These are phyloP conservation scores for Galerucella calmariensis DNA, from an alignment of 2,888 invertebrate genomes.

Conservation along the genomic window DNA sequence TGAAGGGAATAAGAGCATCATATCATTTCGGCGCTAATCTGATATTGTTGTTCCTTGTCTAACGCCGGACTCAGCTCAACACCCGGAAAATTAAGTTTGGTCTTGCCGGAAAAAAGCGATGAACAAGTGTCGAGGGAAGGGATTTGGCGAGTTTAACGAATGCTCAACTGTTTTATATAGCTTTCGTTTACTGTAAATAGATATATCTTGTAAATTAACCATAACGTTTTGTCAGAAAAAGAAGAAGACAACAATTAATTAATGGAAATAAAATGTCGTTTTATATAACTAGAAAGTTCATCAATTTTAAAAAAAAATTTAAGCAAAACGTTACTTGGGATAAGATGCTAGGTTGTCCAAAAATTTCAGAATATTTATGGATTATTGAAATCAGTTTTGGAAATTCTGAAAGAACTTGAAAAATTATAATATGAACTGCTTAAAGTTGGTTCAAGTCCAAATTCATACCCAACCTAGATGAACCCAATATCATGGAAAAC, in stretches of 20 bases:
- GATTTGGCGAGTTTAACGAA: slow-evolving; percentile 29
- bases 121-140: slow-evolving; percentile 57
- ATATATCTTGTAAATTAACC: not conserved
- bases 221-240: not conserved
- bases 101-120: slow-evolving; percentile 52
- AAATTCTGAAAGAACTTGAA: no score
- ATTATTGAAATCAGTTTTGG: no score
- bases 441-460: no score
- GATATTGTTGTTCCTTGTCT: slow-evolving; percentile 63
- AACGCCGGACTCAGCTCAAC: slow-evolving; percentile 62
- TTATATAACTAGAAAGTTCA: no score
- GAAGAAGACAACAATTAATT: not conserved
- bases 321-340: no score
- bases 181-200: slow-evolving; percentile 11
- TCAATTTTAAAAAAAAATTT: no score
- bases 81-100: slow-evolving; percentile 67
- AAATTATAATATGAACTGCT: no score
- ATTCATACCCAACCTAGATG: no score
- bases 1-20: not conserved
- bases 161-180: not conserved
- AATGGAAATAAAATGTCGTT: not conserved
- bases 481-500: no score
- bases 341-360: no score
- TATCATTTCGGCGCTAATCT: slow-evolving; percentile 57
- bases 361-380: no score